Conservation (phyloP, 2,888 invertebrate species). For the Anoplius nigerrimus region DNA sequence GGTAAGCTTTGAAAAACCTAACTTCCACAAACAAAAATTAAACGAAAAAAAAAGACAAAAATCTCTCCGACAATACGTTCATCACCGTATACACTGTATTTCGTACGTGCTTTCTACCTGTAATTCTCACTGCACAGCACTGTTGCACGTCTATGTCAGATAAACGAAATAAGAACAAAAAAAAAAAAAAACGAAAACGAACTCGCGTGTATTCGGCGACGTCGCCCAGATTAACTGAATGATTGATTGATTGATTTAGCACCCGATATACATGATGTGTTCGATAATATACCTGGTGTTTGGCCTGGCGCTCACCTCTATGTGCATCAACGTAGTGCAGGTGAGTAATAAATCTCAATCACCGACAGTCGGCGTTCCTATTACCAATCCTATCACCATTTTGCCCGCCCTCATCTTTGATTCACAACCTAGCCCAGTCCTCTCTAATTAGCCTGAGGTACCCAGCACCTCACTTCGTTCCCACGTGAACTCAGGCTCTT, state of each 20-base stretch:
- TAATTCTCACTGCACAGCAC: constrained; percentile 42
- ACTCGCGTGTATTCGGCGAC: constrained; percentile 18
- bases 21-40: constrained; percentile 18
- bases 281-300: constrained; percentile 95
- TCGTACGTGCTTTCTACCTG: constrained; percentile 43
- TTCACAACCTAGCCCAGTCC: no score
- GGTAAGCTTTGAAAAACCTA: constrained; percentile 64
- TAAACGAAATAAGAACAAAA: constrained; percentile 30
- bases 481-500: no score
- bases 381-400: no score
- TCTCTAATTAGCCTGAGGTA: no score
- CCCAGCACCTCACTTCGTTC: no score
- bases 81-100: constrained; percentile 40
- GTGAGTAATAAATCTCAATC: constrained; percentile 75
- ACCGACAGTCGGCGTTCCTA: neutral
- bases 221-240: constrained; percentile 42
- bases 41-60: constrained; percentile 9
- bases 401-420: no score
- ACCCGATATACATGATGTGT: constrained; percentile 92
- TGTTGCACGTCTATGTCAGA: constrained; percentile 38
- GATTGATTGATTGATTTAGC: constrained; percentile 75
- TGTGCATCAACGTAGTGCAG: constrained; percentile 98
- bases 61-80: constrained; percentile 16
- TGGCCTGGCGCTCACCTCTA: constrained; percentile 95
- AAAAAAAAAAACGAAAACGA: constrained; percentile 1